Evolutionary conservation across 2,113 vertebrate species (phyloP), one percentile per base, ranked within the genome.

Genomic region (Thinocorus orbignyianus): DNA sequence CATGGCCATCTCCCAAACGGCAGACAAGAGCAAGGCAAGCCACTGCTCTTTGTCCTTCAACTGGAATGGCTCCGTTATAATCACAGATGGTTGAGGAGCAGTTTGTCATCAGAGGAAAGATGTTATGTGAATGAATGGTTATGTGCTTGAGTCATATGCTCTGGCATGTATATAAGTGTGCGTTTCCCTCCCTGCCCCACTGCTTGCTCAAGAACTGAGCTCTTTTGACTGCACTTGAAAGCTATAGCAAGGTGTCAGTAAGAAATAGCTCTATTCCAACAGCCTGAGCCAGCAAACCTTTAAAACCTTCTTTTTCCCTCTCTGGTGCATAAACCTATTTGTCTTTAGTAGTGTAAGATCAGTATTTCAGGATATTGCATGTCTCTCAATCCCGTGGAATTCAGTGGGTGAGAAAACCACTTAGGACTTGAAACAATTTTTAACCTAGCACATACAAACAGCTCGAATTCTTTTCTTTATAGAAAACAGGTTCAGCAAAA

Each of bases 251-350:
- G 41, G 19, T 64, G 1, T 66, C 79, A 76, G n/a, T 61, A 64
- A 95, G 49, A 97, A 94, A 95, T 58, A 94, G 57, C 39, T 58
- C 35, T 84, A 13, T 62, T 80, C 33, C 74, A 95, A 69, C 46
- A 90, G 19, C 17, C n/a, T 54, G 10, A 55, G 51, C 11, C 88
- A 96, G 62, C 94, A 90, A 90, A 79, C 44, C 33, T 91, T 69
- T 13, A 80, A 86, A 89, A 93, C 8, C 24, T 78, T 88, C 52
- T 91, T 11, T 49, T 16, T 9, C 5, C 7, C 11, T 4, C 41
- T 17, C 6, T 31, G 10, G 17, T 77, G 55, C 17, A 16, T 15
- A 23, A 17, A 33, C 9, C 16, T 74, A 10, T 77, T 90, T 66
- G 64, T 39, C 46, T 91, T 58, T 58, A 16, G 42, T 68, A 81